Evolutionary conservation across 2,113 vertebrate species (phyloP).

Genomic region (Mohoua ochrocephala): DNA sequence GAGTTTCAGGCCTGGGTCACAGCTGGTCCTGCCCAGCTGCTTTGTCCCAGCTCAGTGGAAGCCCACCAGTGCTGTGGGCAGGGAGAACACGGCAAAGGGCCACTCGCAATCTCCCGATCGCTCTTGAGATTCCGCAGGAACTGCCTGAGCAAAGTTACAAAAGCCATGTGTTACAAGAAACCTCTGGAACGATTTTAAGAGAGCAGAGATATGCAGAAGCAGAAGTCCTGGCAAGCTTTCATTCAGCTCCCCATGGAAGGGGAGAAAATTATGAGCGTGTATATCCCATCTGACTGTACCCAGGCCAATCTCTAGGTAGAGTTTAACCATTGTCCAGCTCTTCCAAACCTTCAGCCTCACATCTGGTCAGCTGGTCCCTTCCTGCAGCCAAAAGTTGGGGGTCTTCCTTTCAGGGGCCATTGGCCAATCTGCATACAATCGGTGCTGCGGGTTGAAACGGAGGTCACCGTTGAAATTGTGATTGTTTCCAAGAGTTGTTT

Average conservation of each 20-base stretch:
- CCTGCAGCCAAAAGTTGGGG: not conserved
- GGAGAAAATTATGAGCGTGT: not conserved
- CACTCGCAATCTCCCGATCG: not conserved
- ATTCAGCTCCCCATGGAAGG: not conserved
- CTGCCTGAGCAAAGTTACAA: slow-evolving; percentile 39
- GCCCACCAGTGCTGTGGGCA: not conserved
- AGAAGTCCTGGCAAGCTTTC: slow-evolving; percentile 45
- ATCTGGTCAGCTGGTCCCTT: not conserved
- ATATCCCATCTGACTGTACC: slow-evolving; percentile 14
- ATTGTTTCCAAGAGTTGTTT: slow-evolving; percentile 24
- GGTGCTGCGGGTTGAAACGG: slow-evolving; percentile 42
- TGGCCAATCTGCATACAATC: slow-evolving; percentile 52
- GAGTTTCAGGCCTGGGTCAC: not conserved
- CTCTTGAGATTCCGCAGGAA: not conserved
- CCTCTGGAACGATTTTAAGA: not conserved
- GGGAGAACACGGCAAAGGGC: not conserved
- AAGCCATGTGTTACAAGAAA: slow-evolving; percentile 46
- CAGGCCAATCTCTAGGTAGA: slow-evolving; percentile 26
- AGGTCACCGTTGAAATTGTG: slow-evolving; percentile 44
- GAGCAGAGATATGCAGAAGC: slow-evolving; percentile 17
- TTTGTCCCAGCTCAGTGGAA: not conserved
- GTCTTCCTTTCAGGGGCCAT: not conserved
- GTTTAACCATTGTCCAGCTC: not conserved
- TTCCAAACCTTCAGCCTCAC: not conserved
- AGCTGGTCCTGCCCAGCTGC: not conserved